Percentiles rank a stretch among this genome's conserved stretches.
phyloP scores from a whole-genome alignment of 2,888 invertebrate genomes.

The Pterostichus madidus region DNA sequence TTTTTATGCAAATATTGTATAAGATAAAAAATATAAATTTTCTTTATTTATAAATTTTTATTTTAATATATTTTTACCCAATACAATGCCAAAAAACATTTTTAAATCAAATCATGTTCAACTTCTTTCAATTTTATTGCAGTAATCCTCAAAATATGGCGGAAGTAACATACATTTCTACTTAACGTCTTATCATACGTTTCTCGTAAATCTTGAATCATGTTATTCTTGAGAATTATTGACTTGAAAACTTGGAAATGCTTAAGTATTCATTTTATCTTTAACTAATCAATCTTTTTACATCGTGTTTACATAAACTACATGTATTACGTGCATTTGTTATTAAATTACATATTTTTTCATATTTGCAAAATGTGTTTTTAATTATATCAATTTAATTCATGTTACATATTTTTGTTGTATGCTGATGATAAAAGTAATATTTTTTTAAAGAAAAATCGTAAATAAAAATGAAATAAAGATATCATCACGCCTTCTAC shows the following conservation, averaged over 20 bases:
- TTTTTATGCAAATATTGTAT: constrained; percentile 42
- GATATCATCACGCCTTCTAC: too few relatives aligned
- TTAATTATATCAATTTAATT: too few relatives aligned
- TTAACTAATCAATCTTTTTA: too few relatives aligned
- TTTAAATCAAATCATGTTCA: neutral
- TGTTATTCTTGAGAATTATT: neutral
- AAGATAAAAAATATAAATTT: constrained; percentile 28
- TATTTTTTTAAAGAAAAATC: too few relatives aligned
- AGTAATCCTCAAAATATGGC: constrained; percentile 1
- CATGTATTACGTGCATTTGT: too few relatives aligned
- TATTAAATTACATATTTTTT: too few relatives aligned
- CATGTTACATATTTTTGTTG: too few relatives aligned
- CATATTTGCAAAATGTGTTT: too few relatives aligned
- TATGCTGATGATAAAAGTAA: too few relatives aligned
- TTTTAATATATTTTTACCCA: neutral
- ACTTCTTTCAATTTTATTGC: neutral
- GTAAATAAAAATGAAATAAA: too few relatives aligned
- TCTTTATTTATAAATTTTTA: neutral
- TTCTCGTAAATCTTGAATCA: neutral
- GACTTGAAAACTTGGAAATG: neutral
- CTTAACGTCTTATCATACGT: neutral
- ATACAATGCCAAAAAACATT: neutral
- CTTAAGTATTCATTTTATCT: too few relatives aligned
- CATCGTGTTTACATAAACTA: too few relatives aligned
- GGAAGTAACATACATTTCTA: constrained; percentile 1